phyloP scores from a whole-genome alignment of 2,113 vertebrate genomes.

The Oriolus oriolus region DNA sequence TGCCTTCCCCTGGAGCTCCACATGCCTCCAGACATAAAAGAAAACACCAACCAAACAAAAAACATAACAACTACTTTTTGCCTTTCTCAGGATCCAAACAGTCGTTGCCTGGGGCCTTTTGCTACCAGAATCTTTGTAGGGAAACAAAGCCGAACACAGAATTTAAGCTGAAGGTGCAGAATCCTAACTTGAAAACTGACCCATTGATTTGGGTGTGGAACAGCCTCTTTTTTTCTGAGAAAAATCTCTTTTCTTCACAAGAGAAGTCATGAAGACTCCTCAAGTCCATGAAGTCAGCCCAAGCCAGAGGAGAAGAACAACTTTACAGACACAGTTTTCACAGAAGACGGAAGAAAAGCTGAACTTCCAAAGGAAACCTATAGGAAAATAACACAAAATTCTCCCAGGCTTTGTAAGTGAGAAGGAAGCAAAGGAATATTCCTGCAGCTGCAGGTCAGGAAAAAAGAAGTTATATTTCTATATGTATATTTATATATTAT shows the following conservation, averaged over 20 bases:
- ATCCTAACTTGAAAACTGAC: background rate
- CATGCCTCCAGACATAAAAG: constrained; percentile 47
- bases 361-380: background rate
- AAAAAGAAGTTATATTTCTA: background rate
- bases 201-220: background rate
- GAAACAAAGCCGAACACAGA: background rate
- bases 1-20: constrained; percentile 50
- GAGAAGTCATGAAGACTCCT: background rate
- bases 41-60: constrained; percentile 48
- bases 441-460: background rate
- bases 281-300: background rate
- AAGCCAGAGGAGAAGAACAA: background rate
- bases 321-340: background rate
- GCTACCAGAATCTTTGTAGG: background rate
- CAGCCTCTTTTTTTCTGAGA: background rate
- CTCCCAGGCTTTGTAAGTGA: background rate
- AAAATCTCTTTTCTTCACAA: background rate
- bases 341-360: background rate
- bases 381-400: background rate
- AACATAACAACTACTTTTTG: constrained; percentile 30
- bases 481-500: background rate
- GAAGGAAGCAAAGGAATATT: background rate
- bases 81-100: constrained; percentile 14
- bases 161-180: constrained; percentile 9
- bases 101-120: constrained; percentile 27